Evolutionary conservation across 2,888 invertebrate species (phyloP).

Genomic region (Gymnosoma rotundatum): DNA sequence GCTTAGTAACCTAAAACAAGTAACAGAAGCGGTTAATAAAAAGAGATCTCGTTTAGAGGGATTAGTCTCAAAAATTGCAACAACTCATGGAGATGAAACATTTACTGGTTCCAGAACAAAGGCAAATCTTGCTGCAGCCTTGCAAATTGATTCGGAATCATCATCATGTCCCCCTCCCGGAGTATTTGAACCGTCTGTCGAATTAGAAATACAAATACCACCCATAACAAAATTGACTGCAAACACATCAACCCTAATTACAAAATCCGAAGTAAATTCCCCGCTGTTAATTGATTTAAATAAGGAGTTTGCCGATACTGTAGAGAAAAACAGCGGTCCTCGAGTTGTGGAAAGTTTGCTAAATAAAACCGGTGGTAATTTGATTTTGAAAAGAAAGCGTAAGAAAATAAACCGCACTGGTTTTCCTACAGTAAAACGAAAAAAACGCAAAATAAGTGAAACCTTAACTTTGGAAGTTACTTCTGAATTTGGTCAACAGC

Average conservation of each 20-base stretch:
- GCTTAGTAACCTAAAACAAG: conserved; percentile 69
- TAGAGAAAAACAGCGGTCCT: conserved; percentile 68
- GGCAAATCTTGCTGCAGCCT: conserved; percentile 71
- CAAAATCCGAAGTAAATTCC: conserved; percentile 82
- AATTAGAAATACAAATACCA: conserved; percentile 87
- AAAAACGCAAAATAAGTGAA: conserved; percentile 86
- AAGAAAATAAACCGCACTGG: conserved; percentile 93
- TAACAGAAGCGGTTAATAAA: conserved; percentile 76
- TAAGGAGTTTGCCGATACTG: conserved; percentile 72
- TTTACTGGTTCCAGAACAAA: conserved; percentile 24
- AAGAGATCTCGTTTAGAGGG: conserved; percentile 86
- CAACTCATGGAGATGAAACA: conserved; percentile 60
- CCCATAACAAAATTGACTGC: conserved; percentile 83
- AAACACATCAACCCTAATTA: conserved; percentile 81
- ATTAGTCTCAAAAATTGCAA: conserved; percentile 85
- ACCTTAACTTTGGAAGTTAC: conserved; percentile 62
- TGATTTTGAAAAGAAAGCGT: conserved; percentile 84
- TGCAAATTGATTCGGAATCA: conserved; percentile 70
- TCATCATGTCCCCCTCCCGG: conserved; percentile 84
- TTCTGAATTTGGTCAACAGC: conserved; percentile 50
- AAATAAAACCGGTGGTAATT: conserved; percentile 79
- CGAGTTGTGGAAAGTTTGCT: conserved; percentile 80
- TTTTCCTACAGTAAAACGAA: conserved; percentile 92
- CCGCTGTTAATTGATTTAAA: conserved; percentile 78
- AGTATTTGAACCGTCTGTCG: conserved; percentile 87